A percentile compares a stretch with the other conserved stretches of the same genome.
Conservation (phyloP, 2,888 invertebrate species). For the Pachydiplax longipennis region DNA sequence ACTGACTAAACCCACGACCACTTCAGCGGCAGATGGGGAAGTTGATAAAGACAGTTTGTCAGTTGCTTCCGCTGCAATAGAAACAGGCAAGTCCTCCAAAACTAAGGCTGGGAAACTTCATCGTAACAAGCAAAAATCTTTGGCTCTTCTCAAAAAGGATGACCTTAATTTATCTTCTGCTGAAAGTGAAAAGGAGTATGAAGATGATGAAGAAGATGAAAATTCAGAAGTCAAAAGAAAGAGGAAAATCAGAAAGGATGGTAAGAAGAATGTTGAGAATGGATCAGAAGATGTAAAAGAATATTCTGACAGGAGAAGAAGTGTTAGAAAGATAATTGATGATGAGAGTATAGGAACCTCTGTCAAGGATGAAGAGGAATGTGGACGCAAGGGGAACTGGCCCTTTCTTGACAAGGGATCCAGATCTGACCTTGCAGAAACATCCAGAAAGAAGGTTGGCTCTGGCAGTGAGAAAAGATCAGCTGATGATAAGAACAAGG, state of each 20-base stretch:
- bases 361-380: conserved; percentile 17
- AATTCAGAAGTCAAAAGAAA: not conserved
- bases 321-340: conserved; percentile 48
- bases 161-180: conserved; percentile 10
- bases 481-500: conserved; percentile 55
- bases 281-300: not conserved
- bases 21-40: conserved; percentile 56
- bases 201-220: conserved; percentile 39
- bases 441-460: conserved; percentile 51
- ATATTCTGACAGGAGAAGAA: conserved; percentile 17
- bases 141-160: not conserved
- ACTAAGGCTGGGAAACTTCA: not conserved
- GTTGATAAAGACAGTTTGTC: not conserved
- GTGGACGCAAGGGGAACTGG: conserved; percentile 65
- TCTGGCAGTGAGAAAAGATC: conserved; percentile 60
- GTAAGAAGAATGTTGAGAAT: not conserved
- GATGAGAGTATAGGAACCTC: conserved; percentile 48
- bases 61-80: not conserved
- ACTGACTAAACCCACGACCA: conserved; percentile 64
- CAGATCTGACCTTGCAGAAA: conserved; percentile 60
- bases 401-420: conserved; percentile 83
- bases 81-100: not conserved
- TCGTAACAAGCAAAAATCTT: conserved; percentile 3
- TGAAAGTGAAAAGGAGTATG: conserved; percentile 35
- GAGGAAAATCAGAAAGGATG: conserved; percentile 22